Base-by-base conservation (phyloP, 2,888 invertebrate genomes). In the Ochropacha duplaris region DNA sequence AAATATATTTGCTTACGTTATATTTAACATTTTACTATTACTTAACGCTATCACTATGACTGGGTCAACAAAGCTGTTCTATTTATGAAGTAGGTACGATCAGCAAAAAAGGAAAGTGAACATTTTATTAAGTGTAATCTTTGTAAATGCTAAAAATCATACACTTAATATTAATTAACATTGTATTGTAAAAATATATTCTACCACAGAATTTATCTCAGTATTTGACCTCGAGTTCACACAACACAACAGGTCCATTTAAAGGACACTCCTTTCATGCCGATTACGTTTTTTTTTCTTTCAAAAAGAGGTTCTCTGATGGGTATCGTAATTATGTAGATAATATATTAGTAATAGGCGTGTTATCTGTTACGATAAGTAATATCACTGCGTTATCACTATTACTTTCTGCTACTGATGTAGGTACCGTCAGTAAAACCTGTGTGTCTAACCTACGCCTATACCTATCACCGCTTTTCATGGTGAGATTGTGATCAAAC, bases 61-160 rank as follows among this genome's bases (percentile, higher is more conserved):
- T 24, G 16, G 16, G 50, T 64, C 62, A 67, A 68, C 66, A 66
- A 49, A 50, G 54, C 52, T 65, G 59, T 54, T 64, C 68, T 69
- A 71, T 69, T 68, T 72, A 59, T 71, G 62, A 65, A 57, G 60
- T 65, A 72, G 16, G 58, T 65, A 72, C 22, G 58, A 66, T 65
- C 62, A 55, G 64, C 57, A 66, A 59, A 64, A 49, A 49, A 44
- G 4, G 1, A 39, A 16, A 16, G 8, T n/a, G n/a, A n/a, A n/a
- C n/a, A n/a, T n/a, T n/a, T n/a, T n/a, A n/a, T n/a, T n/a, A n/a
- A n/a, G n/a, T n/a, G n/a, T n/a, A n/a, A n/a, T n/a, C n/a, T n/a
- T n/a, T n/a, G n/a, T n/a, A n/a, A n/a, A n/a, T n/a, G n/a, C n/a
- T n/a, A n/a, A n/a, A n/a, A n/a, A n/a, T n/a, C n/a, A n/a, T n/a